Evolutionary conservation across 2,797 vertebrate genomes (phyloP).

Genomic region (Melanotaenia trifasciata): DNA sequence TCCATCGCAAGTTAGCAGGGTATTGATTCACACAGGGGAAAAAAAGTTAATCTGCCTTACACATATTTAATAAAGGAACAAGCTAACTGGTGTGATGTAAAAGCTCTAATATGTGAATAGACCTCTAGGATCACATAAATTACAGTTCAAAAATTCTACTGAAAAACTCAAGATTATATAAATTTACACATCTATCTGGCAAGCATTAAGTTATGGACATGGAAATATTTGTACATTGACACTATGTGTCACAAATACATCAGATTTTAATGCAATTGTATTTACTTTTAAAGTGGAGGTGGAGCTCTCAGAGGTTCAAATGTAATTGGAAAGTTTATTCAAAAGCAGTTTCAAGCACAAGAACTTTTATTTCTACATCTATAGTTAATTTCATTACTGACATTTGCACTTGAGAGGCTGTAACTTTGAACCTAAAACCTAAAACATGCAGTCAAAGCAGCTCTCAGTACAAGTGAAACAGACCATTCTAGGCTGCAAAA

Average conservation of each 20-base stretch:
- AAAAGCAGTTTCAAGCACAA: neutral
- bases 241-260: too few species aligned
- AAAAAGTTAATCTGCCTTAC: constrained; percentile 5
- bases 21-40: constrained; percentile 37
- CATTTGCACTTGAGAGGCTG: neutral
- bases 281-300: neutral
- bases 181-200: neutral
- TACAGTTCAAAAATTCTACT: neutral
- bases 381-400: neutral
- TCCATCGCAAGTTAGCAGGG: constrained; percentile 50
- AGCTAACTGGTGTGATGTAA: neutral
- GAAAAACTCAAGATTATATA: neutral
- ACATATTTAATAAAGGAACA: constrained; percentile 22
- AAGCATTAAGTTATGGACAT: neutral
- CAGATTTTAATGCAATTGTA: neutral
- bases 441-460: neutral
- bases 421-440: neutral
- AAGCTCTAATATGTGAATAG: neutral
- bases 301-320: neutral
- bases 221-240: neutral
- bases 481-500: neutral
- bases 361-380: neutral
- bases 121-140: neutral
- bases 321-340: neutral
- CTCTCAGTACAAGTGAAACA: neutral